A percentile compares a stretch with the other conserved stretches of the same genome.
phyloP scores from a whole-genome alignment of 2,113 vertebrate genomes.

The Myotis davidii region DNA sequence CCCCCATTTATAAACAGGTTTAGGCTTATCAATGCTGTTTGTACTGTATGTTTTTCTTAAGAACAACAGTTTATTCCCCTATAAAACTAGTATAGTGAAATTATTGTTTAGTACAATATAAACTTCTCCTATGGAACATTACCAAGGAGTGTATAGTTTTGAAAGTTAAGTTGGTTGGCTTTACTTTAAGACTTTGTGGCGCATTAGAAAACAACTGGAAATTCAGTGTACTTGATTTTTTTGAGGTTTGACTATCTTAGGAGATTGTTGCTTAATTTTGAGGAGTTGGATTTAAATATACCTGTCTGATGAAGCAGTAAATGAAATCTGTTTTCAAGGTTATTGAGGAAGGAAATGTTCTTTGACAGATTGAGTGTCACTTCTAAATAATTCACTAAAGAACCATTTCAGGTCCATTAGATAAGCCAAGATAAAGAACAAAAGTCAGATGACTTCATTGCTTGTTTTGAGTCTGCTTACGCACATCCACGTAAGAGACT shows the following conservation, averaged over 20 bases:
- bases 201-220: slow-evolving; percentile 16
- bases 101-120: background rate
- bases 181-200: background rate
- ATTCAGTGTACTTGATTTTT: slow-evolving; percentile 24
- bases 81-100: slow-evolving; percentile 16
- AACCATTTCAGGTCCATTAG: background rate
- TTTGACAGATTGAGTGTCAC: background rate
- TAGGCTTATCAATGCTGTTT: background rate
- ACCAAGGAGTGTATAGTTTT: slow-evolving; percentile 13
- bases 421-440: background rate
- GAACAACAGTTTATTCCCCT: background rate
- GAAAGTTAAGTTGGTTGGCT: slow-evolving; percentile 8
- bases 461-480: background rate
- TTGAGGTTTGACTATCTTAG: slow-evolving; percentile 35
- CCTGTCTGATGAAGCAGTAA: background rate
- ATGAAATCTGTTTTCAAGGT: slow-evolving; percentile 34
- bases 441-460: background rate
- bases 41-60: background rate
- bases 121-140: background rate
- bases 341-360: background rate
- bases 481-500: background rate
- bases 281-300: slow-evolving; percentile 50
- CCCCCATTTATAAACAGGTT: background rate
- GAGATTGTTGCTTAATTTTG: slow-evolving; percentile 42
- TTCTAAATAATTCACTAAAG: background rate